Evolutionary conservation across 2,113 vertebrate genomes (phyloP).

Genomic region (Heptranchias perlo): DNA sequence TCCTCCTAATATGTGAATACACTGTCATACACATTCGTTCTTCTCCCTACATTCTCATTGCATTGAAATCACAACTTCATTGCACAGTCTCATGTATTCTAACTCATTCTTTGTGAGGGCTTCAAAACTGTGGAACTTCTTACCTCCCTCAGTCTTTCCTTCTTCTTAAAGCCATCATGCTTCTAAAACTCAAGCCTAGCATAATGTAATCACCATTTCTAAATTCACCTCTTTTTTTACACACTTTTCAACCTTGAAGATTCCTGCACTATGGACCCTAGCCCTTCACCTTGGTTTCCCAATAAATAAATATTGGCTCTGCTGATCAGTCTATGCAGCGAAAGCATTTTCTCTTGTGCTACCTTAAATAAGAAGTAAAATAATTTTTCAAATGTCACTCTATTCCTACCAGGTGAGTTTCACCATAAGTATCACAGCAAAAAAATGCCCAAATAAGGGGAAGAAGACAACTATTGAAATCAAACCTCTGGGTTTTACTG

Average conservation of each 20-base stretch:
- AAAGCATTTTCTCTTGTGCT: background rate
- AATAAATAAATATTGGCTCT: background rate
- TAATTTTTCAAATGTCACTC: constrained; percentile 13
- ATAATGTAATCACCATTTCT: background rate
- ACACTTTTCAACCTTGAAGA: background rate
- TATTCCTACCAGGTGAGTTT: constrained; percentile 42
- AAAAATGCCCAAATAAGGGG: constrained; percentile 9
- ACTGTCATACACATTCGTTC: background rate
- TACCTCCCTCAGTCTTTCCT: background rate
- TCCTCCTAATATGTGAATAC: background rate
- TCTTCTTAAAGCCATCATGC: background rate
- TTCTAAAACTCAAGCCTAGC: background rate
- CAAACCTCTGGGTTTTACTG: constrained; percentile 40
- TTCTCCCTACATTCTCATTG: background rate
- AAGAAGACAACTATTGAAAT: constrained; percentile 19
- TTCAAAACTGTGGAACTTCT: too few species aligned
- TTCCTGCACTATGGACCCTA: background rate
- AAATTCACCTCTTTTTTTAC: background rate
- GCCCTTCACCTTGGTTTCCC: background rate
- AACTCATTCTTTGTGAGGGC: background rate
- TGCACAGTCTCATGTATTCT: background rate
- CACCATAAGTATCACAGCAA: constrained; percentile 39
- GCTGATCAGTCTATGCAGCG: background rate
- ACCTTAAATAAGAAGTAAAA: background rate
- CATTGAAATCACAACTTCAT: background rate